These are phyloP conservation scores for Sciurus vulgaris DNA, from an alignment of 2,797 vertebrate species.

Conservation along the genomic window DNA sequence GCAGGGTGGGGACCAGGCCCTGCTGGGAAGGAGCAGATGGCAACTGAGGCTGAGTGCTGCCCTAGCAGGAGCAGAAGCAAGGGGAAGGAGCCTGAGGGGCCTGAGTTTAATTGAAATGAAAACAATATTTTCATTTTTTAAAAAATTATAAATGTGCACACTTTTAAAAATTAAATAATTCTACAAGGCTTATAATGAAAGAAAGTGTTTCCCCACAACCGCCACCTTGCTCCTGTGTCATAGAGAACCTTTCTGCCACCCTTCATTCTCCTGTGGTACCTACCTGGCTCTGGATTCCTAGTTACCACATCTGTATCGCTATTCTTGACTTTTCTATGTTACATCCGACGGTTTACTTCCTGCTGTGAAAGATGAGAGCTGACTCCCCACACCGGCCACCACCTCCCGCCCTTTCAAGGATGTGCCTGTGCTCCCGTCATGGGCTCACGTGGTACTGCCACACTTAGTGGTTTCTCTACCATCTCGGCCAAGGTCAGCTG, in stretches of 20 bases:
- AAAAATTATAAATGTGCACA: background rate
- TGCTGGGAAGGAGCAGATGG: background rate
- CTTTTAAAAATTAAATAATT: slow-evolving; percentile 5
- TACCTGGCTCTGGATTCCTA: background rate
- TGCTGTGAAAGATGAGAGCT: background rate
- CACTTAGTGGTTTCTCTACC: background rate
- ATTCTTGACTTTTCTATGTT: background rate
- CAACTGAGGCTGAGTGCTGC: background rate
- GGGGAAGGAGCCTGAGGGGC: too few relatives aligned
- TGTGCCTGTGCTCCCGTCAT: too few relatives aligned
- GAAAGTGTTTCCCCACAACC: background rate
- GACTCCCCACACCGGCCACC: too few relatives aligned
- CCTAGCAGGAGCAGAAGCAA: background rate
- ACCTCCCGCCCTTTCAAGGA: background rate
- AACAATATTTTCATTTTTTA: slow-evolving; percentile 50
- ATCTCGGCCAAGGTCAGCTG: background rate
- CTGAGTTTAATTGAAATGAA: background rate
- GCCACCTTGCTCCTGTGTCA: background rate
- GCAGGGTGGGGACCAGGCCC: background rate
- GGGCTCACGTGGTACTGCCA: background rate
- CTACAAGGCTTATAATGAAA: background rate
- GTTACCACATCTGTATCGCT: background rate
- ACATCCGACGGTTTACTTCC: background rate
- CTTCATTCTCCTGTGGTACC: background rate
- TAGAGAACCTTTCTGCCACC: too few relatives aligned